A percentile compares a stretch with the other conserved stretches of the same genome.
Conservation (phyloP, 2,888 invertebrate species). For the Tryphoninae sp. region DNA sequence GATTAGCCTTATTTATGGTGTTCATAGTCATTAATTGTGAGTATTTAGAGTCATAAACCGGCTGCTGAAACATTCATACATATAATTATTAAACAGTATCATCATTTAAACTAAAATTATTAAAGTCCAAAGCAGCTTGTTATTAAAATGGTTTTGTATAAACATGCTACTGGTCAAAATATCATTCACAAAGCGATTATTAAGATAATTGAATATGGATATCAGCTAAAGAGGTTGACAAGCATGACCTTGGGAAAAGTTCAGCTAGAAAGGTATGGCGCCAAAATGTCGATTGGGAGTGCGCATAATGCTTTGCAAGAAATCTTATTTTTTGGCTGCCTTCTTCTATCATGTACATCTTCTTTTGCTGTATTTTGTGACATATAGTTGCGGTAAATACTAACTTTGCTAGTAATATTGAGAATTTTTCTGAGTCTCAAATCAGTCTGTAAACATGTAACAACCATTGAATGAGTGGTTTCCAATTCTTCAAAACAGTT, state of each 20-base stretch:
- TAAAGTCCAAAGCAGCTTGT: neutral
- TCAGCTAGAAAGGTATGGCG: too few species aligned
- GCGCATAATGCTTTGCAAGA: neutral
- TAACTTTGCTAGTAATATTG: conserved; percentile 70
- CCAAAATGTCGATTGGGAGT: too few species aligned
- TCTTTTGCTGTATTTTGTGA: neutral
- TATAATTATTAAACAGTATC: neutral
- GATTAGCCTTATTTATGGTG: conserved; percentile 66
- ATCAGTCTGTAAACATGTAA: conserved; percentile 71
- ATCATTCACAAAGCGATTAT: neutral
- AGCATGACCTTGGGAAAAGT: neutral
- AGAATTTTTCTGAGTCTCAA: conserved; percentile 70
- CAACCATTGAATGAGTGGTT: conserved; percentile 68
- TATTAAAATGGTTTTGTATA: neutral
- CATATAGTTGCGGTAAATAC: conserved; percentile 14
- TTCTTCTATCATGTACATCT: neutral
- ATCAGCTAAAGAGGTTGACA: neutral
- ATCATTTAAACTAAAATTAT: neutral
- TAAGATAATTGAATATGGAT: neutral
- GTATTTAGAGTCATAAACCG: conserved; percentile 68
- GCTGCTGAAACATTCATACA: conserved; percentile 68
- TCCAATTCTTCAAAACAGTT: conserved; percentile 72
- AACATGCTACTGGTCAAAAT: neutral
- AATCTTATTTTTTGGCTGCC: conserved; percentile 33
- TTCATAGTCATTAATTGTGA: conserved; percentile 63